Percentiles rank a stretch among this genome's conserved stretches.
These are phyloP conservation scores for Meloidogyne exigua DNA, from an alignment of 1,140 invertebrate genomes.

Conservation along the genomic window DNA sequence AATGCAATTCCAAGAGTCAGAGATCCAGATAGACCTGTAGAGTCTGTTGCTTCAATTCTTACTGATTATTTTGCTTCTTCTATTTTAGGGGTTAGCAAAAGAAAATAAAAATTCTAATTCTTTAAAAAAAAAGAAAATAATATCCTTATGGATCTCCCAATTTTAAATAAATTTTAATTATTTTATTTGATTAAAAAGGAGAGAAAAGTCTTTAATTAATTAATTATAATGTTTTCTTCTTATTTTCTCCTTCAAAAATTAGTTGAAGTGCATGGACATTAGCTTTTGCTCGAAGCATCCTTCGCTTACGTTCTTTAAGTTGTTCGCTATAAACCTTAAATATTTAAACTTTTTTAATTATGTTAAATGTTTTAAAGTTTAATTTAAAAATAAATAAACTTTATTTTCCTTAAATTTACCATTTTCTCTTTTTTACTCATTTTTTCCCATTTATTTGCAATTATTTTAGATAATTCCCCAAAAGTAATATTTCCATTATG, in stretches of 20 bases:
- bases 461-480: slow-evolving; percentile 15
- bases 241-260: no score
- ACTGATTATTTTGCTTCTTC: slow-evolving; percentile 60
- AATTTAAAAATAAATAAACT: no score
- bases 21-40: slow-evolving; percentile 51
- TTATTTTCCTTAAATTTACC: neutral
- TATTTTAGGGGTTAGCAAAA: slow-evolving; percentile 34
- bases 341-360: neutral
- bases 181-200: neutral
- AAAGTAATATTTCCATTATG: neutral
- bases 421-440: slow-evolving; percentile 13
- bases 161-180: neutral
- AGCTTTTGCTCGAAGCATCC: neutral
- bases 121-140: neutral
- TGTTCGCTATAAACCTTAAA: neutral
- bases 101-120: neutral
- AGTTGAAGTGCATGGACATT: neutral
- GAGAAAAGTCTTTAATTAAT: no score
- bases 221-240: no score
- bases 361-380: neutral
- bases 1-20: slow-evolving; percentile 59
- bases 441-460: slow-evolving; percentile 1
- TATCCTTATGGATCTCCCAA: neutral
- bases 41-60: slow-evolving; percentile 57
- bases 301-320: neutral